Conservation (phyloP, 2,888 invertebrate species). For the Xanthia icteritia region DNA sequence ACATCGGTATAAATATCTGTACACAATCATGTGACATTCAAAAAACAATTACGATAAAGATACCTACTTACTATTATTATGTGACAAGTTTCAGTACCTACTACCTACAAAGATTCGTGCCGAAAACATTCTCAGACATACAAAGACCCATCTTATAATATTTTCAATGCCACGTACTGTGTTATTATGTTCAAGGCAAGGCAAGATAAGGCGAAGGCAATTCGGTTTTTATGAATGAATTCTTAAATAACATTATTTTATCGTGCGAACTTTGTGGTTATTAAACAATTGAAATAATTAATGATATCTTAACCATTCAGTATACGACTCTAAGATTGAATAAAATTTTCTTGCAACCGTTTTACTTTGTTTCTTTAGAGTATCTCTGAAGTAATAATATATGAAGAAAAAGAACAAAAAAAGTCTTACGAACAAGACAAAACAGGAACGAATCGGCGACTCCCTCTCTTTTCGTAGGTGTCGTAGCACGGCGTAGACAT, state of each 20-base stretch:
- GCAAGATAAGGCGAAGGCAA: slow-evolving; percentile 57
- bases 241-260: slow-evolving; percentile 53
- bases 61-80: slow-evolving; percentile 19
- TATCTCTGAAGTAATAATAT: not conserved
- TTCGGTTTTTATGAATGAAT: slow-evolving; percentile 57
- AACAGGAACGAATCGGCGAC: not conserved
- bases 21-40: slow-evolving; percentile 62
- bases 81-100: slow-evolving; percentile 15
- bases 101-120: slow-evolving; percentile 24
- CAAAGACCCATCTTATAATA: slow-evolving; percentile 48
- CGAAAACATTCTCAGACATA: slow-evolving; percentile 47
- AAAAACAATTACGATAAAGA: slow-evolving; percentile 57
- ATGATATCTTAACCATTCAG: slow-evolving; percentile 26
- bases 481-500: slow-evolving; percentile 39
- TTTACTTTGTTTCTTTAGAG: not conserved
- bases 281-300: slow-evolving; percentile 58
- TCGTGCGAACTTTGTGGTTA: slow-evolving; percentile 61
- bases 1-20: no score
- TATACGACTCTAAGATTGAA: slow-evolving; percentile 2
- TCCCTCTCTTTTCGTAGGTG: not conserved
- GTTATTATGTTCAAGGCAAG: slow-evolving; percentile 68
- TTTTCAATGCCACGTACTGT: slow-evolving; percentile 63
- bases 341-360: not conserved
- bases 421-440: not conserved
- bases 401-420: no score